Evolutionary conservation across 2,797 vertebrate genomes (phyloP).

Genomic region (Gallinago nigripennis): DNA sequence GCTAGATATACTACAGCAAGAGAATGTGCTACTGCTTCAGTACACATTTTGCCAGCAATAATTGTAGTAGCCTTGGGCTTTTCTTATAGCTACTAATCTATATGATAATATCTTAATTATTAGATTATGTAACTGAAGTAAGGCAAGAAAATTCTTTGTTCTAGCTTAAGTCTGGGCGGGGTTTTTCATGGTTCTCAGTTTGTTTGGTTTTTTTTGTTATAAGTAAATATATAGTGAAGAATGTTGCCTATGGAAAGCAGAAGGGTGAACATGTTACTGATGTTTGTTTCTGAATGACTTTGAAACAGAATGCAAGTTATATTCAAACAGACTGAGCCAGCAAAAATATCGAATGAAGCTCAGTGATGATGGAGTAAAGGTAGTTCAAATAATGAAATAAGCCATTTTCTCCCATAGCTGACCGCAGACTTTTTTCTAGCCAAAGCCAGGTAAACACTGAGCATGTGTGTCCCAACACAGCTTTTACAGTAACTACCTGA

Average conservation of each 20-base stretch:
- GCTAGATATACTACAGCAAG: constrained; percentile 13
- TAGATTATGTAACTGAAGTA: constrained; percentile 51
- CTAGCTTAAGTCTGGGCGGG: neutral
- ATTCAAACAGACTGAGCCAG: neutral
- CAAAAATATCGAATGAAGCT: neutral
- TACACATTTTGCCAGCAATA: constrained; percentile 37
- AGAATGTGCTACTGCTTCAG: constrained; percentile 31
- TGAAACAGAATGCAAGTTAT: neutral
- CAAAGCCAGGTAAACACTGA: neutral
- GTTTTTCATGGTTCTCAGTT: constrained; percentile 17
- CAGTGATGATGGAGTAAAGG: neutral
- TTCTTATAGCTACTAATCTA: constrained; percentile 50
- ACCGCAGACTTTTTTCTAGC: neutral
- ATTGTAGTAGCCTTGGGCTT: constrained; percentile 50
- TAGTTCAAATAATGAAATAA: neutral
- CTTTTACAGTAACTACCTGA: neutral
- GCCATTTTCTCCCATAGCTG: neutral
- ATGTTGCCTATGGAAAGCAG: neutral
- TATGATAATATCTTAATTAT: constrained; percentile 55
- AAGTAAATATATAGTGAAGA: constrained; percentile 36
- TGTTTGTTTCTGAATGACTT: neutral
- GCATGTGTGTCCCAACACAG: neutral
- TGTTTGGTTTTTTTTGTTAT: constrained; percentile 49
- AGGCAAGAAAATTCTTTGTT: constrained; percentile 53
- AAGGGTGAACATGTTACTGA: neutral